These are phyloP conservation scores for Podarcis raffonei DNA, from an alignment of 2,113 vertebrate genomes.

Conservation along the genomic window DNA sequence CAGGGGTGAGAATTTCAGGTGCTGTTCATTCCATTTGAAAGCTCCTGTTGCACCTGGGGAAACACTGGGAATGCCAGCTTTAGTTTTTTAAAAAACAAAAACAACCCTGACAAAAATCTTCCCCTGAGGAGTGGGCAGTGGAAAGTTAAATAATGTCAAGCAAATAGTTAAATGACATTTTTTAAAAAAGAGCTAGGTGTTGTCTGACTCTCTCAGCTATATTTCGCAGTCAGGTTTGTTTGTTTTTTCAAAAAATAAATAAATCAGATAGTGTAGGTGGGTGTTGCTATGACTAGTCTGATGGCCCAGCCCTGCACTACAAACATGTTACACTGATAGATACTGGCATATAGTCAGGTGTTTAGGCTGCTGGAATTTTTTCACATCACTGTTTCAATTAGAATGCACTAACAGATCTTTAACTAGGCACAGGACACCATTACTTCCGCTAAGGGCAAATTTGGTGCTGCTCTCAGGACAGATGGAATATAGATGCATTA, in stretches of 20 bases:
- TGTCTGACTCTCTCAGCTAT: neutral
- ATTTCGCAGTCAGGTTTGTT: neutral
- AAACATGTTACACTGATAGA: neutral
- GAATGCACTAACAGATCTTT: neutral
- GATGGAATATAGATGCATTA: neutral
- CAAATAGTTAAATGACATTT: neutral
- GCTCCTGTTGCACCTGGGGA: neutral
- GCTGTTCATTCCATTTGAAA: neutral
- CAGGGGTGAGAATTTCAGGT: neutral
- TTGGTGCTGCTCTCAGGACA: neutral
- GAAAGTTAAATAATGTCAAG: neutral
- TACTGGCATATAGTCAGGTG: neutral
- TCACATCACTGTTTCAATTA: slow-evolving; percentile 19
- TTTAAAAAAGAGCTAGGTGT: neutral
- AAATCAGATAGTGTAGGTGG: slow-evolving; percentile 8
- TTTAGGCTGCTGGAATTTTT: slow-evolving; percentile 24
- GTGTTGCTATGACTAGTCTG: slow-evolving; percentile 14
- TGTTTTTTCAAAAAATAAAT: too few relatives aligned
- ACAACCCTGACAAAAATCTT: neutral
- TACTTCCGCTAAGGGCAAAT: neutral
- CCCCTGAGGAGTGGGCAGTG: neutral
- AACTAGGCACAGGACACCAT: neutral
- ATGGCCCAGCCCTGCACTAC: neutral
- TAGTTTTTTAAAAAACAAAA: neutral
- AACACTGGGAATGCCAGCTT: neutral